Conservation (phyloP, 1,140 invertebrate species). For the Drosophila busckii region DNA sequence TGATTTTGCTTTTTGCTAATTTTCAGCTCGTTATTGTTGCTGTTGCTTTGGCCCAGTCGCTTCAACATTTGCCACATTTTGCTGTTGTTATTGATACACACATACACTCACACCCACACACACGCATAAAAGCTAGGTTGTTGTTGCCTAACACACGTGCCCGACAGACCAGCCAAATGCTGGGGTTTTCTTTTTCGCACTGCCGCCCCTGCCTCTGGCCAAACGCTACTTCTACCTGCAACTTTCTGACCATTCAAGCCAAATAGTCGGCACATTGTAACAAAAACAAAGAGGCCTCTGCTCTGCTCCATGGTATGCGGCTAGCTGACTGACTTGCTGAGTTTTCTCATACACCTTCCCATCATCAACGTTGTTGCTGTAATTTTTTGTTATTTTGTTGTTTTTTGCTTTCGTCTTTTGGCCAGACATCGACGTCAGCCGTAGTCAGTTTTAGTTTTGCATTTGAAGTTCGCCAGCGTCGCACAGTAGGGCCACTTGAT, state of each 20-base stretch:
- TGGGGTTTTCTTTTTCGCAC: constrained; percentile 22
- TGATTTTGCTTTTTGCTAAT: constrained; percentile 59
- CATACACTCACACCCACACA: constrained; percentile 5
- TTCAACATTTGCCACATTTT: constrained; percentile 29
- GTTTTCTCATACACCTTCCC: constrained; percentile 38
- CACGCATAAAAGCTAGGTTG: constrained; percentile 11
- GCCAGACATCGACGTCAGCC: constrained; percentile 32
- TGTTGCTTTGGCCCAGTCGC: constrained; percentile 5
- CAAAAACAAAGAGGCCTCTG: constrained; percentile 44
- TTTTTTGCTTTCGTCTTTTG: constrained; percentile 11
- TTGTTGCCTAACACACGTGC: constrained; percentile 11
- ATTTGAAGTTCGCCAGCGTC: constrained; percentile 47
- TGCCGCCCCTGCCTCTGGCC: neutral
- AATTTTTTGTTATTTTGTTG: constrained; percentile 17
- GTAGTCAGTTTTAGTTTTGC: constrained; percentile 48
- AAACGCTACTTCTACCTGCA: constrained; percentile 37
- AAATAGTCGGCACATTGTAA: constrained; percentile 58
- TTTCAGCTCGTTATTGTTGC: constrained; percentile 53
- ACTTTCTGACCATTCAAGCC: constrained; percentile 64
- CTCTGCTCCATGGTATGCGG: no score
- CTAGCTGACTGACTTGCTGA: constrained; percentile 55
- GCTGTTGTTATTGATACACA: constrained; percentile 35
- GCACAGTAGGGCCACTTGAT: no score
- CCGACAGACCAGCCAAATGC: constrained; percentile 14
- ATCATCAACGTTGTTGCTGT: constrained; percentile 23